Evolutionary conservation across 2,113 vertebrate species (phyloP).

Genomic region (Chaetops frenatus): DNA sequence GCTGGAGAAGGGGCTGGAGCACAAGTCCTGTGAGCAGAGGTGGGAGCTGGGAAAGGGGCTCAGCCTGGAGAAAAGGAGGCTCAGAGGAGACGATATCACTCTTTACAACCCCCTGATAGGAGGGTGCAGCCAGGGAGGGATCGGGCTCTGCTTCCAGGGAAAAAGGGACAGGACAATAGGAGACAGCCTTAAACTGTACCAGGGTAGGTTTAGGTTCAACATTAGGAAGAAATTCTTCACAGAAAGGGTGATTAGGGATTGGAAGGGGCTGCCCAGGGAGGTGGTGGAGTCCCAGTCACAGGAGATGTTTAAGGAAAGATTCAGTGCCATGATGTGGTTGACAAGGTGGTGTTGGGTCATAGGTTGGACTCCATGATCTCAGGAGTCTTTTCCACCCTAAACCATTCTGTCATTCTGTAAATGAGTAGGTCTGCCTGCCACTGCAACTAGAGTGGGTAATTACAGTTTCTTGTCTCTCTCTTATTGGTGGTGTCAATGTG

Average conservation of each 20-base stretch:
- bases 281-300: neutral
- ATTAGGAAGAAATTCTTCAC: neutral
- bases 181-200: neutral
- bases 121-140: neutral
- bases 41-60: neutral
- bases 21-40: neutral
- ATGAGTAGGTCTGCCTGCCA: rapidly evolving
- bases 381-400: neutral
- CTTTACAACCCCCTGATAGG: no score
- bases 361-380: neutral
- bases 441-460: neutral
- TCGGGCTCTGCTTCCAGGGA: neutral
- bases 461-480: neutral
- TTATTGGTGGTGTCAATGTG: neutral
- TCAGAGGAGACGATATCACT: neutral
- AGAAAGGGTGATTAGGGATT: neutral
- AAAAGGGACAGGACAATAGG: neutral
- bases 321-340: neutral
- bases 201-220: neutral
- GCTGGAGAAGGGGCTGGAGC: neutral
- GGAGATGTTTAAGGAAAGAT: neutral
- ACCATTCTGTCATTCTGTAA: neutral
- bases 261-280: neutral
- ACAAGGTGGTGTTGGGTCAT: neutral
- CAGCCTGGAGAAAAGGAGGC: neutral